These are phyloP conservation scores for Aurelia coerulea DNA, from an alignment of 30 jellyfish, hydroid and myxozoan genomes.

Conservation along the genomic window DNA sequence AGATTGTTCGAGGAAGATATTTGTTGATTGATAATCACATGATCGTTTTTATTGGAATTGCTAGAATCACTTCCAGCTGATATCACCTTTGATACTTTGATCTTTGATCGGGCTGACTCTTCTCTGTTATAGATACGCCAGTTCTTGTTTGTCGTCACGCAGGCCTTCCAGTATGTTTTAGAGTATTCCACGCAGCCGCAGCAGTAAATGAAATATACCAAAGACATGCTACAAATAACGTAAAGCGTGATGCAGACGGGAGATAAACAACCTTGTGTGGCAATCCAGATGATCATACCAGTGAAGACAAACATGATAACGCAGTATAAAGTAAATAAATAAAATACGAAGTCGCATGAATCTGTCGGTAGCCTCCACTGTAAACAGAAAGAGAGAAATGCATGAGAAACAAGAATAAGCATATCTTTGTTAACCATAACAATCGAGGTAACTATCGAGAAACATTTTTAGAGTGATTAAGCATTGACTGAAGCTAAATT, in stretches of 20 bases:
- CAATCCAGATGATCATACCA: slow-evolving; percentile 91
- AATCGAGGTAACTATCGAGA: no score
- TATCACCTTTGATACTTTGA: slow-evolving; percentile 22
- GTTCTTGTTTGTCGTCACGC: slow-evolving; percentile 73
- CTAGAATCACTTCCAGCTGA: slow-evolving; percentile 34
- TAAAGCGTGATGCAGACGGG: slow-evolving; percentile 90
- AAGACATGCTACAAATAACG: slow-evolving; percentile 83
- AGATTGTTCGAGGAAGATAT: background rate
- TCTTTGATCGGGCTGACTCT: slow-evolving; percentile 48
- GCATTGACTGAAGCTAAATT: no score
- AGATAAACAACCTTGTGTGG: slow-evolving; percentile 87
- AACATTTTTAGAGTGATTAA: no score
- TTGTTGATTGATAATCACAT: background rate
- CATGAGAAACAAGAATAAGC: no score
- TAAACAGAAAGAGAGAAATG: no score
- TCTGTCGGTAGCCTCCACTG: slow-evolving; percentile 92
- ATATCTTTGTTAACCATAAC: no score
- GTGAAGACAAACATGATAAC: slow-evolving; percentile 80
- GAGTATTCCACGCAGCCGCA: slow-evolving; percentile 94
- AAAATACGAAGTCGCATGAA: slow-evolving; percentile 79
- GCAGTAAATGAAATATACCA: slow-evolving; percentile 83
- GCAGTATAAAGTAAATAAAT: slow-evolving; percentile 72
- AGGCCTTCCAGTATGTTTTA: slow-evolving; percentile 80
- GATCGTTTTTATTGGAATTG: slow-evolving; percentile 4
- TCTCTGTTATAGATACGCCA: slow-evolving; percentile 80